These are phyloP conservation scores for Rafetus swinhoei DNA, from an alignment of 2,113 vertebrate genomes.

Conservation along the genomic window DNA sequence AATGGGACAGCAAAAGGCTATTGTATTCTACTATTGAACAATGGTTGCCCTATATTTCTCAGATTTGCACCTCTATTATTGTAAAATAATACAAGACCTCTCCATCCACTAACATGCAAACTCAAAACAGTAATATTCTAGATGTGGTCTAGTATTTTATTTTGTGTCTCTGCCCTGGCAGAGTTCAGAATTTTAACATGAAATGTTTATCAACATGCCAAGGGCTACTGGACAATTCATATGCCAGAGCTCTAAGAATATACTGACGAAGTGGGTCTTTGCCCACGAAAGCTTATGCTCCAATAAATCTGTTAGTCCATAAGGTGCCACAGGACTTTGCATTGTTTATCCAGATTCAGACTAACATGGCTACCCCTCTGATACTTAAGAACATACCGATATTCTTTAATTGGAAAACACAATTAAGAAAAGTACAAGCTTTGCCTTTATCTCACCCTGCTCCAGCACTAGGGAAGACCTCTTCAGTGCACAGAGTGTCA, in stretches of 20 bases:
- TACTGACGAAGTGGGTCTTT: too few species aligned
- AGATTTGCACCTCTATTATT: background rate
- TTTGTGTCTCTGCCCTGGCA: background rate
- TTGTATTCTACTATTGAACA: background rate
- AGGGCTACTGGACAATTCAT: background rate
- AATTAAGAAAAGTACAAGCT: background rate
- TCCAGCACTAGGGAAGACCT: slow-evolving; percentile 92
- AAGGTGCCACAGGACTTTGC: too few species aligned
- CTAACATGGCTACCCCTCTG: too few species aligned
- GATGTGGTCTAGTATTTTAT: background rate
- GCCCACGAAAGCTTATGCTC: too few species aligned
- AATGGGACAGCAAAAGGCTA: background rate
- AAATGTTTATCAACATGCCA: background rate
- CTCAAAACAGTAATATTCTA: background rate
- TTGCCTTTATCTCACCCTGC: slow-evolving; percentile 85
- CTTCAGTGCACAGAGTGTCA: slow-evolving; percentile 94
- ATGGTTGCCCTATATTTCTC: background rate
- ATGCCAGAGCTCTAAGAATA: background rate
- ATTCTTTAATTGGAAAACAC: background rate
- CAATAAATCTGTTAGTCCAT: too few species aligned
- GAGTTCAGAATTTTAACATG: slow-evolving; percentile 1
- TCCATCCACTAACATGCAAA: background rate
- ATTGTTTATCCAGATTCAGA: too few species aligned
- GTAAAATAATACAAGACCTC: background rate
- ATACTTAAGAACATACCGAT: background rate